A percentile compares a stretch with the other conserved stretches of the same genome.
phyloP scores from a whole-genome alignment of 2,888 invertebrate species.

The Mesodorylaimus sp. region DNA sequence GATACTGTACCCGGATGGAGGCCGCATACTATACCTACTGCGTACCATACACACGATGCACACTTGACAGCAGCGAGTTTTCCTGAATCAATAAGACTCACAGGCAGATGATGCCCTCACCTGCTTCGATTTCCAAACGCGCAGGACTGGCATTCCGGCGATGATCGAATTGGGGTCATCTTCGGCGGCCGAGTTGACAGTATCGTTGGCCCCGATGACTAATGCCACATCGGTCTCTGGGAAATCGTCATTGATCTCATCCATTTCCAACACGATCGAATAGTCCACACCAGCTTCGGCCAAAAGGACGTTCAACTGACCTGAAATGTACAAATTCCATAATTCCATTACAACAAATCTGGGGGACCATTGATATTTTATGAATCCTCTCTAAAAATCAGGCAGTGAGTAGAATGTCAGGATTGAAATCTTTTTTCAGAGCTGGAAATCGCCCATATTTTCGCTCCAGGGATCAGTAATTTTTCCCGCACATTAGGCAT shows the following conservation, averaged over 20 bases:
- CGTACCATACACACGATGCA: no score
- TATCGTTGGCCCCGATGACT: constrained; percentile 74
- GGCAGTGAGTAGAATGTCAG: no score
- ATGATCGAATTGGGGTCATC: constrained; percentile 76
- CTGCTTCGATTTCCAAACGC: constrained; percentile 69
- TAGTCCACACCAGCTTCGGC: constrained; percentile 84
- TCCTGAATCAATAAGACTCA: background rate
- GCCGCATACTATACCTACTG: no score
- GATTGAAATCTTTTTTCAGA: no score
- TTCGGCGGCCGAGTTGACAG: constrained; percentile 72
- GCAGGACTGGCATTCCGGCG: constrained; percentile 74
- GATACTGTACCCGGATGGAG: no score
- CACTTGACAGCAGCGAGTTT: no score
- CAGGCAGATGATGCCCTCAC: constrained; percentile 33
- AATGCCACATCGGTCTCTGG: constrained; percentile 60
- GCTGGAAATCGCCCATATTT: no score
- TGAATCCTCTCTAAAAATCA: no score
- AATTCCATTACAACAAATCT: no score
- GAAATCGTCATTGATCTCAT: constrained; percentile 74
- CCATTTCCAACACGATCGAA: constrained; percentile 72
- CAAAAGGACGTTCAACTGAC: constrained; percentile 69
- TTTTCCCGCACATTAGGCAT: no score
- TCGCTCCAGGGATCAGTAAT: no score
- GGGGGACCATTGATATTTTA: no score
- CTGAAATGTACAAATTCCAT: constrained; percentile 81